Percentiles rank a stretch among this genome's conserved stretches.
Evolutionary conservation across 2,888 invertebrate species (phyloP).

Genomic region (Galerucella calmariensis): DNA sequence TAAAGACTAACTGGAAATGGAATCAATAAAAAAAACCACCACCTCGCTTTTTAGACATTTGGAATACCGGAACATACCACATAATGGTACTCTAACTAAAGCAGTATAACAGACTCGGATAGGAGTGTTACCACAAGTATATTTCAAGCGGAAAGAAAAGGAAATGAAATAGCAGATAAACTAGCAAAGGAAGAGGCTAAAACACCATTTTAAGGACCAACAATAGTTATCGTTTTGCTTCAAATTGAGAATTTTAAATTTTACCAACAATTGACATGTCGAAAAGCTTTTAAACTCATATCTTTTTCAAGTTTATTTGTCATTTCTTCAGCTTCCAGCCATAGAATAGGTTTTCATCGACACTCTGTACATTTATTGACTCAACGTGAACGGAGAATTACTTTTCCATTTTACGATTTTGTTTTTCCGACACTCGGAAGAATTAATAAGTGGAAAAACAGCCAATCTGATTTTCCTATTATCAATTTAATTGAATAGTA

Average conservation of each 20-base stretch:
- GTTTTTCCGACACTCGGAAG: not conserved
- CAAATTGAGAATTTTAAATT: no score
- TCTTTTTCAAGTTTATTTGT: not conserved
- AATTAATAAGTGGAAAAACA: conserved; percentile 1
- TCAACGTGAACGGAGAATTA: not conserved
- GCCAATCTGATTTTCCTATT: conserved; percentile 14
- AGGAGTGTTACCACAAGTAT: no score
- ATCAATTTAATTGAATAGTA: conserved; percentile 34
- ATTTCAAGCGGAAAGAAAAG: not conserved
- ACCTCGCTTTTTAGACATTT: no score
- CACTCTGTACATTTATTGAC: conserved; percentile 1
- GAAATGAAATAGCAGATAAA: not conserved
- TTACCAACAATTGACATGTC: no score
- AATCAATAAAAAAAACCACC: no score
- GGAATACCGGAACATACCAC: no score
- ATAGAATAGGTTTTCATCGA: not conserved
- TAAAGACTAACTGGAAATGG: no score
- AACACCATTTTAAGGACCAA: no score
- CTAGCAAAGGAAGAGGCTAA: no score
- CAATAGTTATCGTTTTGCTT: no score
- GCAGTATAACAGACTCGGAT: no score
- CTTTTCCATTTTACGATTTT: conserved; percentile 4
- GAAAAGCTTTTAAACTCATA: not conserved
- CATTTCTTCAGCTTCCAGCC: not conserved
- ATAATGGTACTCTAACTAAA: no score